phyloP scores from a whole-genome alignment of 1,140 invertebrate species.

The Drosophila yakuba region DNA sequence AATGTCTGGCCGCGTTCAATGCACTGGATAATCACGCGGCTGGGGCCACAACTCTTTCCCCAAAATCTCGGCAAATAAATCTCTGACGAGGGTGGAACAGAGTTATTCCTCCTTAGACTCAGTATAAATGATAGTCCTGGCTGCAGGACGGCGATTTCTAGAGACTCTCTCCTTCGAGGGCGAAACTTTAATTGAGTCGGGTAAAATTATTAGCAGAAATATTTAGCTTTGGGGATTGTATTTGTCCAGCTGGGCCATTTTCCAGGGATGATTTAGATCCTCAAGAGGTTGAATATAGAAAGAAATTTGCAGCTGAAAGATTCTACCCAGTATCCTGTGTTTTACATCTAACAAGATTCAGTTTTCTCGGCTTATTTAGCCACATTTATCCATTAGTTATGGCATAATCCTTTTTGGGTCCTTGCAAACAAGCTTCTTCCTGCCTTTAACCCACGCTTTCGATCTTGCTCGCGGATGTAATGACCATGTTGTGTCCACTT shows the following conservation, averaged over 20 bases:
- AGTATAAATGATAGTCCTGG: slow-evolving; percentile 64
- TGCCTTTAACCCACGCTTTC: neutral
- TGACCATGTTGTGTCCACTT: slow-evolving; percentile 39
- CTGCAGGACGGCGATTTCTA: slow-evolving; percentile 68
- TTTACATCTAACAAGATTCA: too few species aligned
- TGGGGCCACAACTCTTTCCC: slow-evolving; percentile 71
- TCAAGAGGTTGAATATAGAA: neutral
- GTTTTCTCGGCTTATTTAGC: neutral
- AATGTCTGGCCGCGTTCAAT: slow-evolving; percentile 77
- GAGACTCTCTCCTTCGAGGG: neutral
- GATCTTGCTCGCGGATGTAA: slow-evolving; percentile 37
- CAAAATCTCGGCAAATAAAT: slow-evolving; percentile 78
- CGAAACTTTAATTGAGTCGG: slow-evolving; percentile 41
- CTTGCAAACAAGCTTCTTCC: slow-evolving; percentile 6
- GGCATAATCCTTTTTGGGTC: slow-evolving; percentile 27
- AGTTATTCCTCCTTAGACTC: slow-evolving; percentile 57
- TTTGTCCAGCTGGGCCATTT: slow-evolving; percentile 30
- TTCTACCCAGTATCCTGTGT: neutral
- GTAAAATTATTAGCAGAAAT: slow-evolving; percentile 38
- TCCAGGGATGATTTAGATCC: neutral
- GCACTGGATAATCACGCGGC: slow-evolving; percentile 77
- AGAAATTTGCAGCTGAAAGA: neutral
- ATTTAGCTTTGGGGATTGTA: slow-evolving; percentile 5
- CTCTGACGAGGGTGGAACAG: slow-evolving; percentile 57
- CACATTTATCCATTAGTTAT: slow-evolving; percentile 14